These are phyloP conservation scores for Oreochromis tanganicae DNA, from an alignment of 2,113 vertebrate species.

Conservation along the genomic window DNA sequence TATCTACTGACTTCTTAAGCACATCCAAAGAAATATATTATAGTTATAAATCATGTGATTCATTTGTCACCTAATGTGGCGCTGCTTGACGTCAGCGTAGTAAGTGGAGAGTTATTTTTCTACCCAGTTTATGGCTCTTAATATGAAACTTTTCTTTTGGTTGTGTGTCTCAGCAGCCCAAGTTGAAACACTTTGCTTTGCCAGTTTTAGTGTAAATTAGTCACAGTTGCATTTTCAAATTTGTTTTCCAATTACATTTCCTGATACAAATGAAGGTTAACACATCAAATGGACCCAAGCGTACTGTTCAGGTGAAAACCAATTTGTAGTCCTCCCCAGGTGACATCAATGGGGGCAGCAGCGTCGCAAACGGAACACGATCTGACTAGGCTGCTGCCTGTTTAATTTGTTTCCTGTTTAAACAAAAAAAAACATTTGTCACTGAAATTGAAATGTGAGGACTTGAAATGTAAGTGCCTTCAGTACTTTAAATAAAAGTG, in stretches of 20 bases:
- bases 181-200: neutral
- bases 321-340: neutral
- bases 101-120: neutral
- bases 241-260: neutral
- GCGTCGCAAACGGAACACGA: neutral
- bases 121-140: neutral
- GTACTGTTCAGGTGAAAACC: neutral
- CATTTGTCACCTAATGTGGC: neutral
- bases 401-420: neutral
- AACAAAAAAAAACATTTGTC: neutral
- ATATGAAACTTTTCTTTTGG: neutral
- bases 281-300: neutral
- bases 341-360: neutral
- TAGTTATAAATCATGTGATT: neutral
- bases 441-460: neutral
- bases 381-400: neutral
- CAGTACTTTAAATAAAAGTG: neutral
- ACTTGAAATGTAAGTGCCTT: neutral
- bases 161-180: neutral
- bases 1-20: neutral
- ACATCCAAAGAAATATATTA: neutral
- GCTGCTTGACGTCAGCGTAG: neutral
- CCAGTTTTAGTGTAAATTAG: neutral
- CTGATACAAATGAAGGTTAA: neutral
- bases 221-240: neutral